Percentiles rank a stretch among this genome's conserved stretches.
phyloP scores from a whole-genome alignment of 2,113 vertebrate species.

The Bufo gargarizans region DNA sequence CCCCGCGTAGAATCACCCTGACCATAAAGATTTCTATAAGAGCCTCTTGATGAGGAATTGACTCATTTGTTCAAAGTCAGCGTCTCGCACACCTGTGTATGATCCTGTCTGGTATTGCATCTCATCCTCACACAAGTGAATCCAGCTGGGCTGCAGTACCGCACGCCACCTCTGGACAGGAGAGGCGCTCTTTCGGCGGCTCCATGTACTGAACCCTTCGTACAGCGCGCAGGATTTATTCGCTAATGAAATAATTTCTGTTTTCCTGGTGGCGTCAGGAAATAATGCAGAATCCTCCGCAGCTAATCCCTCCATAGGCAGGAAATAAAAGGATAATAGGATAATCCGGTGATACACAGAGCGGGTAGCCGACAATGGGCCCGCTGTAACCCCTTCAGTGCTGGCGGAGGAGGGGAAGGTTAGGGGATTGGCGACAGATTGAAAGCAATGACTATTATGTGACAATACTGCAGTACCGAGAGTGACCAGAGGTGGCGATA shows the following conservation, averaged over 20 bases:
- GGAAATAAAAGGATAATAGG: constrained; percentile 16
- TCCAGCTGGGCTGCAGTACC: background rate
- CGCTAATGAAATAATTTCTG: background rate
- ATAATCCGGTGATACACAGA: background rate
- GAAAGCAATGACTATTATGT: background rate
- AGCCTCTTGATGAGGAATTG: no score
- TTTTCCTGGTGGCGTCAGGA: background rate
- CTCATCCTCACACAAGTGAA: background rate
- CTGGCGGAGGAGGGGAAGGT: background rate
- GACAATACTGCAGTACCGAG: background rate
- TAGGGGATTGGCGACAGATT: no score
- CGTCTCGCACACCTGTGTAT: background rate
- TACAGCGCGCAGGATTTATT: background rate
- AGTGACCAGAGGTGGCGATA: background rate
- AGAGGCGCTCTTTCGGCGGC: background rate
- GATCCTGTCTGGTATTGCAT: background rate
- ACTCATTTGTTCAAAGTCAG: no score
- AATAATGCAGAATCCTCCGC: background rate
- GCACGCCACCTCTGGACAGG: background rate
- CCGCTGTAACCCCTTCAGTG: background rate
- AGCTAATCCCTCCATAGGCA: background rate
- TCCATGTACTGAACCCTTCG: no score
- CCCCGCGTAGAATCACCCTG: no score
- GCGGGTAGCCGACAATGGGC: background rate
- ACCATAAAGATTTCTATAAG: no score